A percentile compares a stretch with the other conserved stretches of the same genome.
Evolutionary conservation across 2,888 invertebrate species (phyloP).

Genomic region (Myathropa florea): DNA sequence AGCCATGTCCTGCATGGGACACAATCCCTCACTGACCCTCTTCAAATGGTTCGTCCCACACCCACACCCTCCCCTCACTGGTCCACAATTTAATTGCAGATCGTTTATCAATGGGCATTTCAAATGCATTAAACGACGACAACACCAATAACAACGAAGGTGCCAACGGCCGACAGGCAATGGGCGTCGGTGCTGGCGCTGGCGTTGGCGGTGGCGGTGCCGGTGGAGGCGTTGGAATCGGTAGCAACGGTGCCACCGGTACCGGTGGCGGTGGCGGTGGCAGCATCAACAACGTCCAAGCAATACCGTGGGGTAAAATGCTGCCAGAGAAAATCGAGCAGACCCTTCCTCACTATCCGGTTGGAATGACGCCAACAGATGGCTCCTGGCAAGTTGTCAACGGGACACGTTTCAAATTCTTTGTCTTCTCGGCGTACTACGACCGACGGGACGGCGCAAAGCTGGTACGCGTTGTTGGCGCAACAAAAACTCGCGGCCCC

Average conservation of each 20-base stretch:
- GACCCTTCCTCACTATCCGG: slow-evolving; percentile 84
- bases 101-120: slow-evolving; percentile 71
- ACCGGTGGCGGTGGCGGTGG: slow-evolving; percentile 68
- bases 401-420: slow-evolving; percentile 88
- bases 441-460: slow-evolving; percentile 86
- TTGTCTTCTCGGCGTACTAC: slow-evolving; percentile 94
- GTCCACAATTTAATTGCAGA: slow-evolving; percentile 65
- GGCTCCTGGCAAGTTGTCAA: slow-evolving; percentile 88
- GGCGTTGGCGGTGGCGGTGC: slow-evolving; percentile 16
- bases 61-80: not conserved
- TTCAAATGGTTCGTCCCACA: not conserved
- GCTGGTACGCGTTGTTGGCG: slow-evolving; percentile 90
- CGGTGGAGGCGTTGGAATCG: not conserved
- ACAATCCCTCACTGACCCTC: not conserved
- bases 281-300: slow-evolving; percentile 74
- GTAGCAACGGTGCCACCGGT: slow-evolving; percentile 36
- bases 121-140: slow-evolving; percentile 71
- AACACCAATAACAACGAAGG: slow-evolving; percentile 68
- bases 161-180: slow-evolving; percentile 69
- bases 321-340: slow-evolving; percentile 80
- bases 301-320: slow-evolving; percentile 80
- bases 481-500: slow-evolving; percentile 92
- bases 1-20: not conserved
- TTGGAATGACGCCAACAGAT: slow-evolving; percentile 86
- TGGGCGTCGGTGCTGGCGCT: slow-evolving; percentile 37